phyloP scores from a whole-genome alignment of 1,140 invertebrate species.

The Gryon sp. region DNA sequence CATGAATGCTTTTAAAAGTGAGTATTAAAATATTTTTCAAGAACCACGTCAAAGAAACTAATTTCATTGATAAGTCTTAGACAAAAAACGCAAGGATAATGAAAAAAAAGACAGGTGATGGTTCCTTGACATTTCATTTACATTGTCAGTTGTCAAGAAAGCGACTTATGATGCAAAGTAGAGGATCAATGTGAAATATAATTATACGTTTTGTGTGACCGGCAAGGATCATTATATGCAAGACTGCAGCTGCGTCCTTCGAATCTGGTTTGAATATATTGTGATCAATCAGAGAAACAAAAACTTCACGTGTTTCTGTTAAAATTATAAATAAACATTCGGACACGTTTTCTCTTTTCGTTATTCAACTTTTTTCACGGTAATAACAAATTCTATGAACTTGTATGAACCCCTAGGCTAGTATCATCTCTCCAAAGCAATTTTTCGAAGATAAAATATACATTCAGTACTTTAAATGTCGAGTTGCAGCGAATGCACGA shows the following conservation, averaged over 20 bases:
- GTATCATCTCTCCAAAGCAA: constrained; percentile 21
- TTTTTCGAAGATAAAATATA: constrained; percentile 50
- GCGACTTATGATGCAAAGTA: neutral
- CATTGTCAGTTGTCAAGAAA: constrained; percentile 25
- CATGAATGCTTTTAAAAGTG: too few species aligned
- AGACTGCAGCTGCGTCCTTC: constrained; percentile 11
- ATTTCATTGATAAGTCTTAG: too few species aligned
- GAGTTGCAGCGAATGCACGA: neutral
- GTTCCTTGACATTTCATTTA: constrained; percentile 21
- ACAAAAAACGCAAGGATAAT: neutral
- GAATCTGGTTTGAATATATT: constrained; percentile 7
- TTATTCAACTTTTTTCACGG: neutral
- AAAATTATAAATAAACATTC: constrained; percentile 8
- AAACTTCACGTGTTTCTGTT: neutral
- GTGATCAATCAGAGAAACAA: constrained; percentile 23
- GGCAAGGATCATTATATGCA: constrained; percentile 24
- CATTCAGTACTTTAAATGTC: constrained; percentile 31
- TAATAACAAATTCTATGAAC: constrained; percentile 27
- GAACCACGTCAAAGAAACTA: too few species aligned
- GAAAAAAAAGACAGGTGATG: constrained; percentile 11
- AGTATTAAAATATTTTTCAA: too few species aligned
- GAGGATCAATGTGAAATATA: constrained; percentile 30
- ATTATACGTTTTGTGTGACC: constrained; percentile 7
- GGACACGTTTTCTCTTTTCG: neutral
- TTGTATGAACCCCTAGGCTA: neutral